These are phyloP conservation scores for Galerucella calmariensis DNA, from an alignment of 2,888 invertebrate genomes.

Conservation along the genomic window DNA sequence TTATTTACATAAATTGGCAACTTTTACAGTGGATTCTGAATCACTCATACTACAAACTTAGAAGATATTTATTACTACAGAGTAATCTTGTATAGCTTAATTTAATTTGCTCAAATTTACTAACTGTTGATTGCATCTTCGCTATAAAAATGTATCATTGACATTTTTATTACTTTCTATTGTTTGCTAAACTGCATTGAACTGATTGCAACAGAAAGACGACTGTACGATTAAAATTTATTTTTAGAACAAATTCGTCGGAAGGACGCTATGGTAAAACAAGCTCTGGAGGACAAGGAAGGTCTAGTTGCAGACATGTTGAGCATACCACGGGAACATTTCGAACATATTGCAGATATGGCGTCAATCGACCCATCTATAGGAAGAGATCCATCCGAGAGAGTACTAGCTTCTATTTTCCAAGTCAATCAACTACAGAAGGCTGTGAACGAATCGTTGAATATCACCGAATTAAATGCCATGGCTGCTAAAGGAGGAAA, in stretches of 20 bases:
- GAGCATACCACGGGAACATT: slow-evolving; percentile 78
- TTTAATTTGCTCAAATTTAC: no score
- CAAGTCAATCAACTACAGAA: slow-evolving; percentile 69
- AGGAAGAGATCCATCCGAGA: slow-evolving; percentile 73
- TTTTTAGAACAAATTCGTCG: slow-evolving; percentile 77
- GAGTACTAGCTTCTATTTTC: slow-evolving; percentile 76
- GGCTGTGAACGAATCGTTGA: slow-evolving; percentile 69
- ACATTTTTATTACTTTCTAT: neutral
- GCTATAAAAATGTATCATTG: no score
- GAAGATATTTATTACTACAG: no score
- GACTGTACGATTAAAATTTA: neutral
- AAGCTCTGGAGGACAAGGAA: slow-evolving; percentile 78
- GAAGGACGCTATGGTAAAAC: slow-evolving; percentile 77
- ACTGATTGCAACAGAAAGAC: neutral
- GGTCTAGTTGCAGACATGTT: slow-evolving; percentile 80
- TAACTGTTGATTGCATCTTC: no score
- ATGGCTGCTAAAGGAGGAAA: slow-evolving; percentile 66
- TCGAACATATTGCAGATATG: slow-evolving; percentile 75
- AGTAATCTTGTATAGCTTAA: no score
- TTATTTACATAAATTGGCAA: no score
- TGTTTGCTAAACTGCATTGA: neutral
- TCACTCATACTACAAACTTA: no score
- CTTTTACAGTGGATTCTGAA: no score
- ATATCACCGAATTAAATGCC: slow-evolving; percentile 69
- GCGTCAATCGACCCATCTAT: slow-evolving; percentile 58